Percentiles rank a stretch among this genome's conserved stretches.
Conservation (phyloP, 2,797 vertebrate genomes). For the Dermochelys coriacea region DNA sequence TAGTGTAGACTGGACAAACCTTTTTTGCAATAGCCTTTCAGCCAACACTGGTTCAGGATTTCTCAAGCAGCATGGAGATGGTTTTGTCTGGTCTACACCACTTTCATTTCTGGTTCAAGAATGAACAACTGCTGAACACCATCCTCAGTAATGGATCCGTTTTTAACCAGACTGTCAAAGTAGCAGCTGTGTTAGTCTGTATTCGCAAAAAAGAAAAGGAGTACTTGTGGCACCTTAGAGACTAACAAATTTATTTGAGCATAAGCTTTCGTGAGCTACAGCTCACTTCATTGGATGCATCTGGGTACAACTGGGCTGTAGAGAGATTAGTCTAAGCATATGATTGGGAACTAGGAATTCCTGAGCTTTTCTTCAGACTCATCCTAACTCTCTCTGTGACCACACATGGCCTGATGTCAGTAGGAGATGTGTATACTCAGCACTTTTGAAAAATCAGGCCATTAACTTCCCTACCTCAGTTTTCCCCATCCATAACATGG, state of each 20-base stretch:
- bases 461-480: not conserved
- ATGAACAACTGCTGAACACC: not conserved
- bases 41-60: not conserved
- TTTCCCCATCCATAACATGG: not conserved
- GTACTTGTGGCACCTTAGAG: too few relatives aligned
- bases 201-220: too few relatives aligned
- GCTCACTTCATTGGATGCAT: too few relatives aligned
- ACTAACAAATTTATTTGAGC: too few relatives aligned
- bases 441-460: not conserved
- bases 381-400: not conserved
- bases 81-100: not conserved
- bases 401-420: not conserved
- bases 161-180: too few relatives aligned
- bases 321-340: not conserved
- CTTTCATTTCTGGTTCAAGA: accelerated
- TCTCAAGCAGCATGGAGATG: not conserved
- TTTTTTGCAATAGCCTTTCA: not conserved
- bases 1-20: not conserved
- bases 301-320: too few relatives aligned
- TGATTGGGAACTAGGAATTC: accelerated
- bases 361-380: accelerated
- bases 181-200: too few relatives aligned
- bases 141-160: not conserved
- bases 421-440: not conserved
- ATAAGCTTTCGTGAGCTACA: too few relatives aligned